A percentile compares a stretch with the other conserved stretches of the same genome.
Evolutionary conservation across 1,140 invertebrate species (phyloP).

Genomic region (Himalopsyche phryganea): DNA sequence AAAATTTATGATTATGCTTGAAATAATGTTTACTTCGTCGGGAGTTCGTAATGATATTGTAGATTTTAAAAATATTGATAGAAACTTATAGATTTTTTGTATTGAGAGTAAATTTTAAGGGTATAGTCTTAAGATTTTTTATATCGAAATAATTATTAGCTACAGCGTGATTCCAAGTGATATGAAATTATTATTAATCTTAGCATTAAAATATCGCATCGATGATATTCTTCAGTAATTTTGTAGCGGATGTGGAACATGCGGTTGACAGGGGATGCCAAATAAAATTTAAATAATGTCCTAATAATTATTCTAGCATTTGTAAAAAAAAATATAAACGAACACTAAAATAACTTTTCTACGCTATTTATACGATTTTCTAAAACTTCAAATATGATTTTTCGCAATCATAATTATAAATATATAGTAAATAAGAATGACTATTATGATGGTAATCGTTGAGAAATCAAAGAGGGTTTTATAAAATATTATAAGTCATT

Average conservation of each 20-base stretch:
- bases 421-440: background rate
- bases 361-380: slow-evolving; percentile 15
- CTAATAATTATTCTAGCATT: slow-evolving; percentile 29
- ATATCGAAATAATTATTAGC: slow-evolving; percentile 30
- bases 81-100: slow-evolving; percentile 26
- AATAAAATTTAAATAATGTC: slow-evolving; percentile 25
- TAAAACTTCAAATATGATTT: slow-evolving; percentile 5
- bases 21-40: background rate
- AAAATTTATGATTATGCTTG: no score
- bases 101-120: slow-evolving; percentile 27
- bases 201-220: slow-evolving; percentile 21
- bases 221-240: slow-evolving; percentile 21
- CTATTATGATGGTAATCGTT: no score
- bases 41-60: background rate
- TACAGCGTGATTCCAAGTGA: slow-evolving; percentile 34
- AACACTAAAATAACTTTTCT: slow-evolving; percentile 18
- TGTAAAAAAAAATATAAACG: background rate
- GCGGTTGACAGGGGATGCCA: slow-evolving; percentile 33
- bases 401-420: slow-evolving; percentile 16
- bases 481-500: no score
- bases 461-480: no score
- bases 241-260: slow-evolving; percentile 16
- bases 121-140: slow-evolving; percentile 23
- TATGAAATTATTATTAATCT: slow-evolving; percentile 29
- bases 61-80: slow-evolving; percentile 9